Base-by-base conservation (phyloP, 2,113 vertebrate species). In the Apaloderma vittatum region DNA sequence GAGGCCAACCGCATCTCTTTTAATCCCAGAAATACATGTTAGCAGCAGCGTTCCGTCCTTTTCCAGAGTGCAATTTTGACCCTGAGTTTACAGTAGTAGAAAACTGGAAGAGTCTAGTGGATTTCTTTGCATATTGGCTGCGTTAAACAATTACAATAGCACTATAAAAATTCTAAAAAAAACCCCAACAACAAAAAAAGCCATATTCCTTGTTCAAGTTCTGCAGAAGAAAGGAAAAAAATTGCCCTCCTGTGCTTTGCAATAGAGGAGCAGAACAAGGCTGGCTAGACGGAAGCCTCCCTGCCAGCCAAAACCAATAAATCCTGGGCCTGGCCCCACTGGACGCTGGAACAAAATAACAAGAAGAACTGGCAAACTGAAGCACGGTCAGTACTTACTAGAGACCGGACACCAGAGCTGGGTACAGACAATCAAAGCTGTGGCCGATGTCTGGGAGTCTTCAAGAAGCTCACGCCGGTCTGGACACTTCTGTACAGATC, bases 1-100 rank as follows among this genome's bases (percentile, higher is more conserved):
- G 91, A 92, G 94, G 89, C 84, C 0, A 55, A 55, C 75, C 2
- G 14, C 66, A 49, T 76, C 65, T 87, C 65, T 84, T 95, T 97
- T 95, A 92, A 95, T 94, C 90, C 61, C 87, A 76, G 57, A 81
- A 96, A 54, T 84, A 94, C 80, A 96, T 83, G 48, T 72, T 89
- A 96, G 94, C 92, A 97, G 96, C 94, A 93, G 73, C 52, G 65
- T 82, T 87, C 83, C 15, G 13, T 76, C 88, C 89, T 90, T 86
- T 86, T 93, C 80, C 90, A 95, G 96, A 95, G 91, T 91, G 92
- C 86, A 82, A 75, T 67, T 91, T 90, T 83, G 95, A 95, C 91
- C 94, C 94, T 95, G 94, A 96, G 92, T 94, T 94, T 96, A 96
- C 95, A 95, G 97, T 91, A 92, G 93, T 97, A 96, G 92, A 92